Evolutionary conservation across 1,140 invertebrate species (phyloP), one percentile per base, ranked within the genome.

Genomic region (Centruroides vittatus): DNA sequence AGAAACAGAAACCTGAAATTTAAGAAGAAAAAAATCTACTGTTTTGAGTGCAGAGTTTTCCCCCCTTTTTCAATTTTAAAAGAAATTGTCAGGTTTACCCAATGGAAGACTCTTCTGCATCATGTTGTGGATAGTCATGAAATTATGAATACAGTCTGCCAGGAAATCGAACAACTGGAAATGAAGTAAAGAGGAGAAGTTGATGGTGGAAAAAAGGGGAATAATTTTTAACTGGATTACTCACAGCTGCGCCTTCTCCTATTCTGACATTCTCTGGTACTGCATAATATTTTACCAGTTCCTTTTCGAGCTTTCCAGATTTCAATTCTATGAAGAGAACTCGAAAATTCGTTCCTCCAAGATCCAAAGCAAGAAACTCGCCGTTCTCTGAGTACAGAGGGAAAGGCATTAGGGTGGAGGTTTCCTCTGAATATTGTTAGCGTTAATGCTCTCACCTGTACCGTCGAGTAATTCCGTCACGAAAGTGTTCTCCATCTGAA

Each of bases 271-370:
- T 65, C 58, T 80, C 75, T 10, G 81, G 79, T 36, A 84, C 78
- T 35, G 79, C 72, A 66, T 78, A 85, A 54, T 82, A 80, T 64
- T 80, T 79, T 70, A 74, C 80, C 67, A 68, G 78, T 75, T 77
- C 82, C 61, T 80, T 78, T 9, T 82, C 78, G 62, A 78, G 70
- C 57, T 78, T 12, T 73, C 65, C 51, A 74, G 70, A n/a, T 79
- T 75, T 70, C 48, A 88, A 68, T 51, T 78, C 73, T 55, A 86
- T 71, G 8, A 84, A 73, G 12, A 88, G 74, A 3, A 89, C 81
- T 5, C 86, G 78, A 71, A 88, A 89, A 72, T 89, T 86, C 3
- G 86, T 88, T 3, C 85, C 86, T 3, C 86, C 87, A 5, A 89
- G 75, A 71, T 89, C 87, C 10, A 89, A 72, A 3, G 86, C 85